Evolutionary conservation across 2,113 vertebrate genomes (phyloP), one percentile per base, ranked within the genome.

Genomic region (Odobenus rosmarus): DNA sequence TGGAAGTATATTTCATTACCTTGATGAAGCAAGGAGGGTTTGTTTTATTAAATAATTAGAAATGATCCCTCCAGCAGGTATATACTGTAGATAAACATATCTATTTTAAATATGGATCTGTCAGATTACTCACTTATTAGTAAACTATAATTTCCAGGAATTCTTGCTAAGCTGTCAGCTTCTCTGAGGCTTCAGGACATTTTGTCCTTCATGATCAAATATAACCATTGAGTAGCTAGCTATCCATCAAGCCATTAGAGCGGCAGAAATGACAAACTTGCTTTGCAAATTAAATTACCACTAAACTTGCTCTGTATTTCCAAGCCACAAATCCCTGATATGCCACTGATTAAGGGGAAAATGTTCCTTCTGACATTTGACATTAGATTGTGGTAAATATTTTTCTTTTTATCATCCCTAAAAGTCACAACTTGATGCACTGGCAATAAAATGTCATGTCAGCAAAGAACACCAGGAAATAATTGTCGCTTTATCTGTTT

Each of bases 11-110:
- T 96, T 90, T 90, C 55, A 97, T 97, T 97, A 96, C 80, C 86
- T 82, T 53, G 90, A 98, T 96, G 97, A 97, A 95, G 85, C 88
- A 97, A 8, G 9, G 62, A 98, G 53, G 62, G 82, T 71, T 98
- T 98, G 80, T 97, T 98, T 98, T 97, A 98, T 98, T 98, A 98
- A 95, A 96, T 98, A 98, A 97, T 98, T 98, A 98, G 97, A 98
- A 97, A 87, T 39, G 55, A 49, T 42, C 87, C 69, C 81, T 81
- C 88, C 82, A 97, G 82, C 59, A 55, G 84, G 93, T 95, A 81
- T 95, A 97, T 96, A 96, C 46, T 82, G 92, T 97, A 92, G 81
- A 97, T 97, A 98, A 98, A 98, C 82, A 57, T n/a, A 88, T 53
- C 77, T 97, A 95, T 94, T 98, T 98, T 95, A 98, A 97, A 97